Percentiles rank a stretch among this genome's conserved stretches.
Evolutionary conservation across 1,140 invertebrate genomes (phyloP).

Genomic region (Laupala kohalensis): DNA sequence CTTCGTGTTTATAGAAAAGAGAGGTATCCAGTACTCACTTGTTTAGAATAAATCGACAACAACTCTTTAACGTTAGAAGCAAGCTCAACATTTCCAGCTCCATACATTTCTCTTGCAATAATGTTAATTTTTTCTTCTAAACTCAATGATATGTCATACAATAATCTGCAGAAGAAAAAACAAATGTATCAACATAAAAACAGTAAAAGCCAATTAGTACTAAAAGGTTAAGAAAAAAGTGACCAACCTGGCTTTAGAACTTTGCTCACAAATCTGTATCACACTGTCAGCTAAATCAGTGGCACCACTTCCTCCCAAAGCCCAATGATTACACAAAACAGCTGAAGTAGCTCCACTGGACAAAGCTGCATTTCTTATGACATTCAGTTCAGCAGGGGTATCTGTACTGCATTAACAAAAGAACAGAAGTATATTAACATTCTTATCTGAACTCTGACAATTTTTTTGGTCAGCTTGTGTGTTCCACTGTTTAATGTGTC

Average conservation of each 20-base stretch:
- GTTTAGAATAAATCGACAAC: conserved; percentile 49
- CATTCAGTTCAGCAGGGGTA: conserved; percentile 66
- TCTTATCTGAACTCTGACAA: no score
- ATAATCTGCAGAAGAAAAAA: conserved; percentile 44
- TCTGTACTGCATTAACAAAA: conserved; percentile 67
- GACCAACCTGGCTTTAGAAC: conserved; percentile 33
- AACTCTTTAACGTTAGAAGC: conserved; percentile 42
- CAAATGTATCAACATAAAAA: neutral
- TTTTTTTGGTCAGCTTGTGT: no score
- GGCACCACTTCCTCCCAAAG: conserved; percentile 79
- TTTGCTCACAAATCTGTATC: conserved; percentile 51
- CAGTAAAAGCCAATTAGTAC: no score
- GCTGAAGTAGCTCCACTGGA: conserved; percentile 73
- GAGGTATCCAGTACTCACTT: conserved; percentile 34
- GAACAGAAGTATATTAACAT: no score
- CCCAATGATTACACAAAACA: conserved; percentile 82
- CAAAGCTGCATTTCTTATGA: conserved; percentile 59
- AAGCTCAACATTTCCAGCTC: conserved; percentile 75
- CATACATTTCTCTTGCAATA: conserved; percentile 91
- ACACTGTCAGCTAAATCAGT: conserved; percentile 75
- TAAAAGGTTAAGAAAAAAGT: neutral
- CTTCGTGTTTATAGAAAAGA: no score
- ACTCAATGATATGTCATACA: conserved; percentile 69
- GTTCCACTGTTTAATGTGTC: no score
- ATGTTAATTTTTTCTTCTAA: conserved; percentile 80